These are phyloP conservation scores for Caenorhabditis sp. DNA, from an alignment of 2,888 invertebrate genomes.

Conservation along the genomic window DNA sequence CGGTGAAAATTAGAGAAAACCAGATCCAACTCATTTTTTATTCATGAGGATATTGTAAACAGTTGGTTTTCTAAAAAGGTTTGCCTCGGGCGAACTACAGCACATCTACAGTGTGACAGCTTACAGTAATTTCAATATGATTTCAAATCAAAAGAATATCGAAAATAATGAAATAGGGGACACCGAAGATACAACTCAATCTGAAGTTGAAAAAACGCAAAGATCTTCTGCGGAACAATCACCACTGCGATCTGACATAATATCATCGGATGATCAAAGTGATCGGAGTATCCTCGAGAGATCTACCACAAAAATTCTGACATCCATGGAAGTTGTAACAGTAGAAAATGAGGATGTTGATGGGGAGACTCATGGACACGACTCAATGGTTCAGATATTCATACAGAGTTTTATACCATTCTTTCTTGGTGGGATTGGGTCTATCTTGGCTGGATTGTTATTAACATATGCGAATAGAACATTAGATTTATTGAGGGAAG, in stretches of 20 bases:
- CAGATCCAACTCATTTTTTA: not conserved
- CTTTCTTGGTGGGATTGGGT: slow-evolving; percentile 34
- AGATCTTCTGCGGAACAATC: not conserved
- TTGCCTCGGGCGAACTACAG: not conserved
- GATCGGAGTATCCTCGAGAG: slow-evolving; percentile 10
- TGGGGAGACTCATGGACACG: slow-evolving; percentile 12
- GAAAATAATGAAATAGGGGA: not conserved
- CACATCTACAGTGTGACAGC: not conserved
- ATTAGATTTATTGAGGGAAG: slow-evolving; percentile 6
- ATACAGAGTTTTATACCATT: slow-evolving; percentile 35
- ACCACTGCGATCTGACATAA: too few relatives aligned
- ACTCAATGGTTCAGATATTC: slow-evolving; percentile 34
- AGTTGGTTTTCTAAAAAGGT: not conserved
- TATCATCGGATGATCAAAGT: not conserved
- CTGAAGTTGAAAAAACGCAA: not conserved
- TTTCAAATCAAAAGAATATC: not conserved
- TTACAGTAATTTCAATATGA: slow-evolving; percentile 1
- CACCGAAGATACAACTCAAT: not conserved
- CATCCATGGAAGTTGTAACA: slow-evolving; percentile 31
- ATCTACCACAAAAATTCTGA: slow-evolving; percentile 22
- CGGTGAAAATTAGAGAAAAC: not conserved
- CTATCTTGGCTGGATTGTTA: slow-evolving; percentile 35
- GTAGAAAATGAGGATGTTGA: slow-evolving; percentile 3
- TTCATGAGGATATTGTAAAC: not conserved
- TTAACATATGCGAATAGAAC: slow-evolving; percentile 21